Conservation (phyloP, 35 echinoderm and acorn worm genomes). For the Chiridota heheva region DNA sequence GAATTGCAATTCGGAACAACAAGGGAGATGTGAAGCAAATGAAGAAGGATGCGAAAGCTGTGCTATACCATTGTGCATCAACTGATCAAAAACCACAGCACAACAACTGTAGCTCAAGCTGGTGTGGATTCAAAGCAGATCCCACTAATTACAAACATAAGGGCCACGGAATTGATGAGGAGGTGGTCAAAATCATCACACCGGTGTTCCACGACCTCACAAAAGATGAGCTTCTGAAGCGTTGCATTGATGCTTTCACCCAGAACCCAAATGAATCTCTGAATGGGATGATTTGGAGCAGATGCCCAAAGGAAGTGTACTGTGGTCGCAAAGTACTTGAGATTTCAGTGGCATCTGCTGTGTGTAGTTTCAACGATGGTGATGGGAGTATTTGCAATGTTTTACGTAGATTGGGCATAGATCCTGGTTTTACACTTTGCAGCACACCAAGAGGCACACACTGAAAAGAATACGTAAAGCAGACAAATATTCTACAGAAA, state of each 20-base stretch:
- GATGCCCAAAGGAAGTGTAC: not conserved
- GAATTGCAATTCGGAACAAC: not conserved
- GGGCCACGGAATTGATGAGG: not conserved
- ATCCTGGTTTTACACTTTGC: no score
- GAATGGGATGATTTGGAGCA: conserved; percentile 18
- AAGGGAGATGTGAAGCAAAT: conserved; percentile 10
- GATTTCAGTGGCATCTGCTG: not conserved
- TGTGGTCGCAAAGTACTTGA: conserved; percentile 7
- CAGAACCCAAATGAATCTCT: conserved; percentile 32
- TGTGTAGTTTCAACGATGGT: conserved; percentile 7
- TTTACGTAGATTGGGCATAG: no score
- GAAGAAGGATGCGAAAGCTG: conserved; percentile 1
- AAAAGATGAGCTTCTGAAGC: not conserved
- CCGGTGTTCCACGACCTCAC: not conserved
- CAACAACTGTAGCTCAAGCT: not conserved
- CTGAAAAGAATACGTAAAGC: no score
- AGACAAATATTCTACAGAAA: no score
- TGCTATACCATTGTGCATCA: conserved; percentile 21
- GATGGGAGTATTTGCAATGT: no score
- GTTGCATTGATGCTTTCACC: conserved; percentile 6
- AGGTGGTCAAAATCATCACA: not conserved
- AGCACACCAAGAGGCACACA: no score
- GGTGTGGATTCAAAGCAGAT: not conserved
- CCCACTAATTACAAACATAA: conserved; percentile 1
- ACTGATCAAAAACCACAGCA: conserved; percentile 8